phyloP scores from a whole-genome alignment of 2,888 invertebrate species.

The Cheilosia grossa region DNA sequence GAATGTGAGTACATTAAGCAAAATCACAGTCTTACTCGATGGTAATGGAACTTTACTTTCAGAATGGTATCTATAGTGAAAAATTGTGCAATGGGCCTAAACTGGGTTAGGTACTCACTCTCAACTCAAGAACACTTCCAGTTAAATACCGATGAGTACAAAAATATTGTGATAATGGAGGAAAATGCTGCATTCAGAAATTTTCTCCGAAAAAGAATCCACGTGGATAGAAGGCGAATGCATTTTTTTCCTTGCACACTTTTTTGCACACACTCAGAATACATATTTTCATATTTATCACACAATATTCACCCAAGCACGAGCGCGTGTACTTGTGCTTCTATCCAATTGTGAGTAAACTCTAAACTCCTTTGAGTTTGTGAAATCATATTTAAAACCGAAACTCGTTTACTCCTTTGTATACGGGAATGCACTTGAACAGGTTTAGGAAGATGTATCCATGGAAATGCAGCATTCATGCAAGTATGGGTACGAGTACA shows the following conservation, averaged over 20 bases:
- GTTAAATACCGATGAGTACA: too few relatives aligned
- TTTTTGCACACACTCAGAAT: too few relatives aligned
- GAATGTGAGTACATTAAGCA: background rate
- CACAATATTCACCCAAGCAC: background rate
- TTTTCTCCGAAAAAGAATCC: background rate
- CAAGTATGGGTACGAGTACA: background rate
- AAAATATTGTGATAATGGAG: background rate
- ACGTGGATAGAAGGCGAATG: background rate
- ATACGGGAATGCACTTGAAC: background rate
- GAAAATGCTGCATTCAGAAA: background rate
- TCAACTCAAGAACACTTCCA: background rate
- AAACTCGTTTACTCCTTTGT: constrained; percentile 5
- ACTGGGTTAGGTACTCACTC: background rate
- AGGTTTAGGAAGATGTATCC: background rate
- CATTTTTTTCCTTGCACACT: background rate
- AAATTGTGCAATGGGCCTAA: background rate
- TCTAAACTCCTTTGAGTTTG: background rate
- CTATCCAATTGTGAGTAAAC: background rate
- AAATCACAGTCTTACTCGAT: background rate
- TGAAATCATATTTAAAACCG: background rate
- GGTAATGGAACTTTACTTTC: background rate
- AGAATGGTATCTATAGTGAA: too few relatives aligned
- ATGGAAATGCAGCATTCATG: background rate
- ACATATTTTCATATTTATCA: background rate
- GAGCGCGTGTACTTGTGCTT: background rate